These are phyloP conservation scores for Phania funesta DNA, from an alignment of 2,888 invertebrate species.

Conservation along the genomic window DNA sequence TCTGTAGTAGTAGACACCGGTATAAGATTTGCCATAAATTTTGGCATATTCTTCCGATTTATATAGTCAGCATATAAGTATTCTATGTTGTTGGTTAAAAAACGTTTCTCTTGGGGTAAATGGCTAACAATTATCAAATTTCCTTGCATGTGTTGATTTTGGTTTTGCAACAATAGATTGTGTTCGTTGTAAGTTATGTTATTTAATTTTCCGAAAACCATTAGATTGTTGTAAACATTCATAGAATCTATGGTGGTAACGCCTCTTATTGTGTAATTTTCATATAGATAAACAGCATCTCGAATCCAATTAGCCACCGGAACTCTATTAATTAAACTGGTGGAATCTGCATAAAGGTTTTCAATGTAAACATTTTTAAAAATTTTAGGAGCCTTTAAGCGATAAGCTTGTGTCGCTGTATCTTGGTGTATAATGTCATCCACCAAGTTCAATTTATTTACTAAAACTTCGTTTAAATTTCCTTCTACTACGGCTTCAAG, in stretches of 20 bases:
- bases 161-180: slow-evolving; percentile 76
- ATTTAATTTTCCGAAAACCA: slow-evolving; percentile 77
- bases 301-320: slow-evolving; percentile 81
- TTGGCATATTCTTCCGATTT: slow-evolving; percentile 75
- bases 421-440: slow-evolving; percentile 81
- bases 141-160: slow-evolving; percentile 72
- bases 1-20: slow-evolving; percentile 41
- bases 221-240: slow-evolving; percentile 75
- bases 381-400: slow-evolving; percentile 80
- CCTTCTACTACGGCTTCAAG: slow-evolving; percentile 72
- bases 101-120: slow-evolving; percentile 69
- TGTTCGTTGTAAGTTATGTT: slow-evolving; percentile 78
- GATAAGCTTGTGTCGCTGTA: slow-evolving; percentile 77
- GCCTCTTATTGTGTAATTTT: slow-evolving; percentile 80
- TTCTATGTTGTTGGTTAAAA: slow-evolving; percentile 74
- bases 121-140: slow-evolving; percentile 73
- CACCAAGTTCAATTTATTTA: slow-evolving; percentile 82
- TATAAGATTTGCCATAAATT: slow-evolving; percentile 76
- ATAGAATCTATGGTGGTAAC: slow-evolving; percentile 76
- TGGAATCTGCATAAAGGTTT: slow-evolving; percentile 76
- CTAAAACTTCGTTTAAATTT: slow-evolving; percentile 75
- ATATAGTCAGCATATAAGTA: slow-evolving; percentile 74
- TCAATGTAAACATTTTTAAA: slow-evolving; percentile 78
- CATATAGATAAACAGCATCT: slow-evolving; percentile 79
- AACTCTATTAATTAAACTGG: slow-evolving; percentile 79